phyloP scores from a whole-genome alignment of 2,888 invertebrate genomes.

The Microplitis deprimator region DNA sequence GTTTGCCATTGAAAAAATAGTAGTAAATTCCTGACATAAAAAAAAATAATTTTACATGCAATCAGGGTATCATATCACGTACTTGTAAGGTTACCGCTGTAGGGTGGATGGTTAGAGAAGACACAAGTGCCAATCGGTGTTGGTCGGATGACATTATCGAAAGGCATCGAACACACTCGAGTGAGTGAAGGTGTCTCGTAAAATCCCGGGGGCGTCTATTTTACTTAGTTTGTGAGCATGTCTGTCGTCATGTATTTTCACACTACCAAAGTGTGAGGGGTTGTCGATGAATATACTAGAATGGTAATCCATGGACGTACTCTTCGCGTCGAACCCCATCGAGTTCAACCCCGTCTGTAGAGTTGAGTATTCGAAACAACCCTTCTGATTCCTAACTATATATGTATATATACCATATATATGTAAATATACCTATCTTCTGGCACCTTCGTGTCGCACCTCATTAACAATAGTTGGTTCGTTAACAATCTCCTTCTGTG shows the following conservation, averaged over 20 bases:
- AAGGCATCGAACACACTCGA: conserved; percentile 54
- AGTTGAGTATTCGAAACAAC: conserved; percentile 66
- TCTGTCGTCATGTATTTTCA: conserved; percentile 31
- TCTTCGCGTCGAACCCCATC: conserved; percentile 56
- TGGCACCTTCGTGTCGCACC: conserved; percentile 63
- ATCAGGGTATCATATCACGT: conserved; percentile 3
- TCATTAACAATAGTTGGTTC: conserved; percentile 62
- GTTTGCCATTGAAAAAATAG: not conserved
- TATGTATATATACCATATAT: conserved; percentile 1
- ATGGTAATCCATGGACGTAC: conserved; percentile 15
- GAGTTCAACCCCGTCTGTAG: conserved; percentile 54
- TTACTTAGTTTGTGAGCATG: conserved; percentile 18
- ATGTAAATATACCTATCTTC: conserved; percentile 30
- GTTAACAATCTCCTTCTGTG: conserved; percentile 55
- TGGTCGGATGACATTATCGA: conserved; percentile 55
- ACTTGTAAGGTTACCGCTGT: not conserved
- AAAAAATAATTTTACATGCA: conserved; percentile 6
- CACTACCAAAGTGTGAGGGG: conserved; percentile 16
- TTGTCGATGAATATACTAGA: conserved; percentile 18
- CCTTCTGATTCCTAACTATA: conserved; percentile 50
- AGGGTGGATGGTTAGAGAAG: conserved; percentile 34
- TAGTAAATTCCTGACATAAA: not conserved
- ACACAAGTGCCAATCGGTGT: conserved; percentile 51
- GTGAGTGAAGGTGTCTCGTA: conserved; percentile 15
- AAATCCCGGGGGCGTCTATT: conserved; percentile 45